Conservation (phyloP, 2,797 vertebrate species). For the Balearica regulorum region DNA sequence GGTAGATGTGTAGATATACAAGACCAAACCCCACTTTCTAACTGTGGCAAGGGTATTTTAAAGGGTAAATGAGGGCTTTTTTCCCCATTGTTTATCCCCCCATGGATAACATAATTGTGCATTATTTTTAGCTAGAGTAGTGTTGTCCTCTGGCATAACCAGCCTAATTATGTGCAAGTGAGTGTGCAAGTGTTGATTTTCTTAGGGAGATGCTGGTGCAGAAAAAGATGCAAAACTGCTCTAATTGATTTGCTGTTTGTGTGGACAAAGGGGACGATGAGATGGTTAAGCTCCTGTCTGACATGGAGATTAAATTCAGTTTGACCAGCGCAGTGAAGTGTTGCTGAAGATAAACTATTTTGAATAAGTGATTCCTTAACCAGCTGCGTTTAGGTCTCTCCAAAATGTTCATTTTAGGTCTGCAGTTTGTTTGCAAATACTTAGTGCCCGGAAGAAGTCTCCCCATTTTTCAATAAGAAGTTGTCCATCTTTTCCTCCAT, state of each 20-base stretch:
- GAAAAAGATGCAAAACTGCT: background rate
- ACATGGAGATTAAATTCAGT: background rate
- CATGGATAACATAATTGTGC: background rate
- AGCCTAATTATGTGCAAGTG: background rate
- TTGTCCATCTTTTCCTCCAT: background rate
- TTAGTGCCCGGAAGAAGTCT: background rate
- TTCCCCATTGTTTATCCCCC: fast-evolving
- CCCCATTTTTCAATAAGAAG: background rate
- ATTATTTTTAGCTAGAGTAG: background rate
- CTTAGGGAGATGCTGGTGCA: background rate
- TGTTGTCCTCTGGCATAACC: background rate
- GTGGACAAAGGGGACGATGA: background rate
- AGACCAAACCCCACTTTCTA: background rate
- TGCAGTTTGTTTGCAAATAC: background rate
- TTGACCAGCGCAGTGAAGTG: background rate
- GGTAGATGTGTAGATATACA: background rate
- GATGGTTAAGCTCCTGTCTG: background rate
- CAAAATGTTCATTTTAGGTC: background rate
- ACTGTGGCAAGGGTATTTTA: background rate
- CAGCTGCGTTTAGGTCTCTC: background rate
- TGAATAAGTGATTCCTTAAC: background rate
- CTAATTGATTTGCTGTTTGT: background rate
- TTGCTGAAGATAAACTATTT: background rate
- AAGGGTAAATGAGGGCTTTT: background rate
- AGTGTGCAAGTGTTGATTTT: background rate